These are phyloP conservation scores for Lordiphosa clarofinis DNA, from an alignment of 1,140 invertebrate species.

Conservation along the genomic window DNA sequence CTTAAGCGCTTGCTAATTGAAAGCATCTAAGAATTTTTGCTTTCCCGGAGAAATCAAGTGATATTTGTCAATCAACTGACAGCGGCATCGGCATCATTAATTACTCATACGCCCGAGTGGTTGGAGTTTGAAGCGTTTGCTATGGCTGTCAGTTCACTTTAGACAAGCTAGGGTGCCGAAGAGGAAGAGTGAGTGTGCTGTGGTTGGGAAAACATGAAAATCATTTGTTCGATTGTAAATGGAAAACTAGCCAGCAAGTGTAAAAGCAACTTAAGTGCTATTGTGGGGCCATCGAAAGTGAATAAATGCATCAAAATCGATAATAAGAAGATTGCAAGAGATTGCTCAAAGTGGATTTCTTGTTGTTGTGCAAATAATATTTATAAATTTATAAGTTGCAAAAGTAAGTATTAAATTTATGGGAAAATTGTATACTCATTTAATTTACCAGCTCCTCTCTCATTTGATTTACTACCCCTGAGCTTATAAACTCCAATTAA, in stretches of 20 bases:
- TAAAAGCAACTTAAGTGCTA: slow-evolving; percentile 36
- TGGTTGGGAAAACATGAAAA: slow-evolving; percentile 33
- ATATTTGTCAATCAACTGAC: slow-evolving; percentile 65
- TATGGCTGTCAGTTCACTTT: slow-evolving; percentile 32
- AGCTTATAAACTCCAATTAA: too few relatives aligned
- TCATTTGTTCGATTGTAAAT: slow-evolving; percentile 32
- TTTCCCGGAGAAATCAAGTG: slow-evolving; percentile 26
- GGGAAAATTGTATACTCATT: too few relatives aligned
- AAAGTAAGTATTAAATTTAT: not conserved
- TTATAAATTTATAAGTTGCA: too few relatives aligned
- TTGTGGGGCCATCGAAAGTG: slow-evolving; percentile 23
- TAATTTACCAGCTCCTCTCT: not conserved
- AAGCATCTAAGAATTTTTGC: slow-evolving; percentile 62
- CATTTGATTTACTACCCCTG: too few relatives aligned
- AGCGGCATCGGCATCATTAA: slow-evolving; percentile 56
- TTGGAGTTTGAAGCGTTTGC: slow-evolving; percentile 17
- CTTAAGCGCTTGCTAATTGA: slow-evolving; percentile 64
- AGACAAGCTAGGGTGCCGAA: slow-evolving; percentile 17
- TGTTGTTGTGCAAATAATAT: too few relatives aligned
- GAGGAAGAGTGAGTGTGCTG: not conserved
- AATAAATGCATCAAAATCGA: slow-evolving; percentile 50
- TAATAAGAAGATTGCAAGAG: slow-evolving; percentile 28
- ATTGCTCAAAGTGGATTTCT: too few relatives aligned
- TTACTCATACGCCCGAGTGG: slow-evolving; percentile 45
- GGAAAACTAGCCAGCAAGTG: slow-evolving; percentile 22